Percentiles rank a stretch among this genome's conserved stretches.
Evolutionary conservation across 2,888 invertebrate genomes (phyloP).

Genomic region (Alentia gelatinosa): DNA sequence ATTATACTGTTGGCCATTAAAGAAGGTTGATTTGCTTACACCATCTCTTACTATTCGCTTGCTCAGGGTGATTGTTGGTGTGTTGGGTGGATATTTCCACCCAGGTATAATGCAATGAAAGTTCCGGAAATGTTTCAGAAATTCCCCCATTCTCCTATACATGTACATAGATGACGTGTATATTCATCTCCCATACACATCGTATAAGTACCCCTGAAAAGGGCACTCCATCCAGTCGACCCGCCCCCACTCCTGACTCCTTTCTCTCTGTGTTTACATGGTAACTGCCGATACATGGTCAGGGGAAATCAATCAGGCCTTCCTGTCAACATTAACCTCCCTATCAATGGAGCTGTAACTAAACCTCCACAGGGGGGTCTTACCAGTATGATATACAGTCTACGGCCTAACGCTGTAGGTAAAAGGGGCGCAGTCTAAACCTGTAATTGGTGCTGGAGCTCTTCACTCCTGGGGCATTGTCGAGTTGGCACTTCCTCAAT

Average conservation of each 20-base stretch:
- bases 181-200: too few relatives aligned
- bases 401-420: not conserved
- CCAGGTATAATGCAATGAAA: too few relatives aligned
- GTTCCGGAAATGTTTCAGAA: too few relatives aligned
- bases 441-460: not conserved
- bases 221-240: not conserved
- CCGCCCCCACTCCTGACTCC: slow-evolving; percentile 12
- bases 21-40: too few relatives aligned
- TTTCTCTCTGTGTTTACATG: not conserved
- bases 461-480: not conserved
- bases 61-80: too few relatives aligned
- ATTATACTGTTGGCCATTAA: too few relatives aligned
- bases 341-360: not conserved
- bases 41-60: too few relatives aligned
- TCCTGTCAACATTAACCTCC: not conserved
- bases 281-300: not conserved
- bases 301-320: not conserved
- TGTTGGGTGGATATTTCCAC: too few relatives aligned
- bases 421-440: not conserved
- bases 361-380: not conserved
- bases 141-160: too few relatives aligned
- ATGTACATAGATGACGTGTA: too few relatives aligned
- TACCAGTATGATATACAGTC: not conserved
- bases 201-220: not conserved
- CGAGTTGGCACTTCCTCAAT: slow-evolving; percentile 15